phyloP scores from a whole-genome alignment of 2,888 invertebrate genomes.

The Drosophila ezoana region DNA sequence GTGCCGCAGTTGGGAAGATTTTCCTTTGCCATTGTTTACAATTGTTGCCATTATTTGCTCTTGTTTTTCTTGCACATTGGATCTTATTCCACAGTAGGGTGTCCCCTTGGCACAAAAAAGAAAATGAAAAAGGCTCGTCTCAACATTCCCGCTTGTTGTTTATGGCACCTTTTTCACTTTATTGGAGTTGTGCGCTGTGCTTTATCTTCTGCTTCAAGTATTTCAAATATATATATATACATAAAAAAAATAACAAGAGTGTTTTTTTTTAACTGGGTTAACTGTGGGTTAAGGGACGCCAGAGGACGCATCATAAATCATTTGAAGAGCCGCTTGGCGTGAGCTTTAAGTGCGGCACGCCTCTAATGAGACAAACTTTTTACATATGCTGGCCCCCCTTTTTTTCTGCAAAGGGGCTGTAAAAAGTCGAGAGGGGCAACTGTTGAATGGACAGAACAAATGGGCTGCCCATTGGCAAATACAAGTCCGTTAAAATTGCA shows the following conservation, averaged over 20 bases:
- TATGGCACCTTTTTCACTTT: constrained; percentile 80
- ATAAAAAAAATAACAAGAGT: constrained; percentile 22
- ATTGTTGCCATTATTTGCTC: constrained; percentile 53
- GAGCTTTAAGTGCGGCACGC: constrained; percentile 26
- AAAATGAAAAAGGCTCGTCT: constrained; percentile 34
- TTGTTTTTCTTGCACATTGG: constrained; percentile 34
- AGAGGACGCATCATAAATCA: constrained; percentile 65
- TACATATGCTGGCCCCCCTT: constrained; percentile 34
- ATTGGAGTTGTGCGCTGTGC: constrained; percentile 70
- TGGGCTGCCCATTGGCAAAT: constrained; percentile 48
- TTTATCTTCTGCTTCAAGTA: constrained; percentile 71
- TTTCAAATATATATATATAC: constrained; percentile 67
- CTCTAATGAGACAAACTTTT: constrained; percentile 69
- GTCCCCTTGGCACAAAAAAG: constrained; percentile 33
- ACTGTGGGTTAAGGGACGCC: constrained; percentile 34
- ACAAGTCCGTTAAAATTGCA: constrained; percentile 59
- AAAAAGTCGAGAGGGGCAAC: constrained; percentile 16
- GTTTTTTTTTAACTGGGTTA: constrained; percentile 6
- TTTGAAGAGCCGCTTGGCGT: constrained; percentile 47
- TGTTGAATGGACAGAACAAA: constrained; percentile 61
- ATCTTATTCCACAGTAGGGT: constrained; percentile 27
- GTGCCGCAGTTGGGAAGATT: constrained; percentile 61
- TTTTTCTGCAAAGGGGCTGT: background rate
- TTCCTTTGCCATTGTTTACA: constrained; percentile 71
- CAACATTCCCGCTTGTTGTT: constrained; percentile 61